Percentiles rank a stretch among this genome's conserved stretches.
Conservation (phyloP, 2,113 vertebrate species). For the Sinocyclocheilus anshuiensis region DNA sequence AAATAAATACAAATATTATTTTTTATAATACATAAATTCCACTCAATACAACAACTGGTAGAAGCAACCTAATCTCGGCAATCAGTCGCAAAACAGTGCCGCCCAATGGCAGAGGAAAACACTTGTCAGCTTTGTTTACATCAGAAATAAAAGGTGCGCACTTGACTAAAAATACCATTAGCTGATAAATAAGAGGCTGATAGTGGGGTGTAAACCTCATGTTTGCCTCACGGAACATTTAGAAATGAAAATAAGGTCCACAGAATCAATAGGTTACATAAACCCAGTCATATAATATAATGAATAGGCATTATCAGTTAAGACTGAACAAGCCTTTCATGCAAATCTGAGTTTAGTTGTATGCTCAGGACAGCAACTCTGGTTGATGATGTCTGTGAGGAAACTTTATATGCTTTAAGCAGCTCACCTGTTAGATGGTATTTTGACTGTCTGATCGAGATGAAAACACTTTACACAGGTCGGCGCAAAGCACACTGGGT, state of each 20-base stretch:
- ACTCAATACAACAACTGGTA: background rate
- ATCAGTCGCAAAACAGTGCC: constrained; percentile 56
- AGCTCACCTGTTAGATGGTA: constrained; percentile 9
- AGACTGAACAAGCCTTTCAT: background rate
- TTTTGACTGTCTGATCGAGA: background rate
- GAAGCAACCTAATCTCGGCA: constrained; percentile 28
- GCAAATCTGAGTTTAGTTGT: background rate
- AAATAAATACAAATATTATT: background rate
- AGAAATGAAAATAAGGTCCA: background rate
- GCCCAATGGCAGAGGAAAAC: constrained; percentile 49
- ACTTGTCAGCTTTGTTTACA: constrained; percentile 76
- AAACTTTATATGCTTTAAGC: background rate
- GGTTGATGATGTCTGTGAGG: background rate
- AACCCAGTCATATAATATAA: constrained; percentile 25
- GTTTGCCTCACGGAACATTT: background rate
- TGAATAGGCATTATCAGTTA: background rate
- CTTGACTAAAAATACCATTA: constrained; percentile 14
- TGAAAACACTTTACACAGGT: background rate
- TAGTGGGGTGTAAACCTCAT: background rate
- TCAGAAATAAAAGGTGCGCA: constrained; percentile 79
- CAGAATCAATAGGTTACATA: background rate
- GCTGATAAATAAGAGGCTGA: background rate
- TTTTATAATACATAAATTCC: background rate
- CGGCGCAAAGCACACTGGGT: constrained; percentile 23
- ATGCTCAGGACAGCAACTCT: background rate